A percentile compares a stretch with the other conserved stretches of the same genome.
phyloP scores from a whole-genome alignment of 2,797 vertebrate species.

The Melanotaenia boesemani region DNA sequence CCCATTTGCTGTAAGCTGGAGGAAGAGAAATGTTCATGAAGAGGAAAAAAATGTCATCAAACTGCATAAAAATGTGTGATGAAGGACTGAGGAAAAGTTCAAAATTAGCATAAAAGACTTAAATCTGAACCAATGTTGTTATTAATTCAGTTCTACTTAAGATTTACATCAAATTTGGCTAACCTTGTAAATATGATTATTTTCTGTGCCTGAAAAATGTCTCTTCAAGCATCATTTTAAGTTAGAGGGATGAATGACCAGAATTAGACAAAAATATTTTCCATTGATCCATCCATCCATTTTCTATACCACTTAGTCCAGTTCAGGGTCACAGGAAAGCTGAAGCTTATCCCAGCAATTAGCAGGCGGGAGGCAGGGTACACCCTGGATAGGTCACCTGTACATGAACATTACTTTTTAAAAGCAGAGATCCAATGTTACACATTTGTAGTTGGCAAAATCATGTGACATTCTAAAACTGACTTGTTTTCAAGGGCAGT shows the following conservation, averaged over 20 bases:
- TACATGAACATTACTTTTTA: background rate
- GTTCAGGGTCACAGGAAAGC: no score
- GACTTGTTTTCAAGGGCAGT: background rate
- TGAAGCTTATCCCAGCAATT: no score
- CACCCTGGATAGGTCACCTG: no score
- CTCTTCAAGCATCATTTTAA: background rate
- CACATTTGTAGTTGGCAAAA: background rate
- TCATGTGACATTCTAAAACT: background rate
- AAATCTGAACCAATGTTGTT: background rate
- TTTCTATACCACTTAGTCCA: no score
- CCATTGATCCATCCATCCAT: no score
- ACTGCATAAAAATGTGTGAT: slow-evolving; percentile 1
- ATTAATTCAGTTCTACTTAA: background rate
- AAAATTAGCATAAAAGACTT: background rate
- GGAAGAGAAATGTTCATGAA: background rate
- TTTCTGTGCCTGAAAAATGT: background rate
- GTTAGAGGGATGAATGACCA: background rate
- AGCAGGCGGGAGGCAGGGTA: no score
- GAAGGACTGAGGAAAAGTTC: background rate
- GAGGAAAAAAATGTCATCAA: background rate
- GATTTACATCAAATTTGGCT: background rate
- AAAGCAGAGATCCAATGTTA: background rate
- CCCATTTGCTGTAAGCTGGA: slow-evolving; percentile 8
- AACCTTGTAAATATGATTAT: background rate
- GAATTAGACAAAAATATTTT: background rate